These are phyloP conservation scores for Henricia sp. DNA, from an alignment of 53 echinoderm and acorn worm genomes.

Conservation along the genomic window DNA sequence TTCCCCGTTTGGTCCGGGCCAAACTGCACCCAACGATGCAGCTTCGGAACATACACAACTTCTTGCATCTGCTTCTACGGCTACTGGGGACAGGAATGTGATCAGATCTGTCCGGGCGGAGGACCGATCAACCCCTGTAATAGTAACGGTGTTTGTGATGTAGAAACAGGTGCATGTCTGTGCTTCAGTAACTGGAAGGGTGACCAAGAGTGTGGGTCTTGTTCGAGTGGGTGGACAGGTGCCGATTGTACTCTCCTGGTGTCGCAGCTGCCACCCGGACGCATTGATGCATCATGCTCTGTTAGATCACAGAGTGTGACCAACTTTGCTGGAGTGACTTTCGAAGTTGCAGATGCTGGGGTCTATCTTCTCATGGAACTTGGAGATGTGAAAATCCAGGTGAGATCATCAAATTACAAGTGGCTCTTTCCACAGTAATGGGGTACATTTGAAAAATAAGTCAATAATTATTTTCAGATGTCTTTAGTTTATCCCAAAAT, in stretches of 20 bases:
- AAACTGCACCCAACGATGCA: slow-evolving; percentile 66
- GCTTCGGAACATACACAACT: slow-evolving; percentile 69
- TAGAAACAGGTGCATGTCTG: slow-evolving; percentile 69
- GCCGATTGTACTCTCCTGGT: slow-evolving; percentile 70
- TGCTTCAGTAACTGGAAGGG: slow-evolving; percentile 76
- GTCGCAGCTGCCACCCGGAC: slow-evolving; percentile 42
- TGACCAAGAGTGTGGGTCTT: slow-evolving; percentile 65
- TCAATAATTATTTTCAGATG: too few relatives aligned
- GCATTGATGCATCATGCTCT: slow-evolving; percentile 52
- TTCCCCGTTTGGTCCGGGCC: slow-evolving; percentile 72
- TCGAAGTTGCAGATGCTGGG: slow-evolving; percentile 62
- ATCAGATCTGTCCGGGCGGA: slow-evolving; percentile 73
- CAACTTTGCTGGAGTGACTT: slow-evolving; percentile 64
- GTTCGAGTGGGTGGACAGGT: slow-evolving; percentile 75
- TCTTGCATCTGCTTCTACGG: slow-evolving; percentile 75
- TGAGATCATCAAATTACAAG: too few relatives aligned
- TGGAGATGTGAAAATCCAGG: slow-evolving; percentile 76
- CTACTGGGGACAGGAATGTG: slow-evolving; percentile 79
- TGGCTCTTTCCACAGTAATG: too few relatives aligned
- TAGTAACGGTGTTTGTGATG: slow-evolving; percentile 69
- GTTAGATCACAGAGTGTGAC: slow-evolving; percentile 63
- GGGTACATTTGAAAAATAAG: too few relatives aligned
- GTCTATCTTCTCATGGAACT: slow-evolving; percentile 59
- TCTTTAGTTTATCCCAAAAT: too few relatives aligned
- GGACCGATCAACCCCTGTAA: slow-evolving; percentile 73